Base-by-base conservation (phyloP, 2,797 vertebrate genomes). In the Melanotaenia boesemani region DNA sequence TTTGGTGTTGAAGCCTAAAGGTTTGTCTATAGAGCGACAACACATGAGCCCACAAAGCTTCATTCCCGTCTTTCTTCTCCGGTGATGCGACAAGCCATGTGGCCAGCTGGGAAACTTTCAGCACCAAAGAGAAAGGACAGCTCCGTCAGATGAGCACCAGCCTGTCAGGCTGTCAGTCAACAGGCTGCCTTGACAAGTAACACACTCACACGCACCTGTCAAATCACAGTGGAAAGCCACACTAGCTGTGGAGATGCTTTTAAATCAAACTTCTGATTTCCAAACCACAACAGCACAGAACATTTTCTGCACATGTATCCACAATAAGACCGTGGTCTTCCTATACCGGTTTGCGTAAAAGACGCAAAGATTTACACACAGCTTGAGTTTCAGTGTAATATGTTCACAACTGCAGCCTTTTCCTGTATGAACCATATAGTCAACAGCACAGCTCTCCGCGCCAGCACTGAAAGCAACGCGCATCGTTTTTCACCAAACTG, bases 51-150 rank as follows among this genome's bases (percentile, higher is more conserved):
- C 18, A 26, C 11, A 39, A 22, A n/a, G 10, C 28, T 10, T 63
- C 22, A 18, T 18, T 28, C 7, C 9, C 44, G 28, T 30, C 36
- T 22, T 7, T 1, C 2, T 5, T 26, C 26, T 32, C n/a, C 44
- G 68, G 54, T 34, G 57, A 73, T 79, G 66, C 44, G 22, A 72
- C 63, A 52, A 68, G 50, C 52, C 75, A 67, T 62, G 80, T 54
- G 81, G 82, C 24, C 86, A 65, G 62, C 36, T 55, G 46, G 85
- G 76, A 94, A 94, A 95, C 71, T 94, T 95, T 95, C 92, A 94
- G 94, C 90, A 93, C 92, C 87, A 76, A 74, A n/a, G 20, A 41
- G 34, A 54, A 46, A 24, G 88, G 88, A 94, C 93, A 94, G 91
- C 92, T 91, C 89, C 84, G 41, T 28, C 52, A 32, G 68, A 67